These are phyloP conservation scores for Passer montanus DNA, from an alignment of 2,113 vertebrate genomes.

Conservation along the genomic window DNA sequence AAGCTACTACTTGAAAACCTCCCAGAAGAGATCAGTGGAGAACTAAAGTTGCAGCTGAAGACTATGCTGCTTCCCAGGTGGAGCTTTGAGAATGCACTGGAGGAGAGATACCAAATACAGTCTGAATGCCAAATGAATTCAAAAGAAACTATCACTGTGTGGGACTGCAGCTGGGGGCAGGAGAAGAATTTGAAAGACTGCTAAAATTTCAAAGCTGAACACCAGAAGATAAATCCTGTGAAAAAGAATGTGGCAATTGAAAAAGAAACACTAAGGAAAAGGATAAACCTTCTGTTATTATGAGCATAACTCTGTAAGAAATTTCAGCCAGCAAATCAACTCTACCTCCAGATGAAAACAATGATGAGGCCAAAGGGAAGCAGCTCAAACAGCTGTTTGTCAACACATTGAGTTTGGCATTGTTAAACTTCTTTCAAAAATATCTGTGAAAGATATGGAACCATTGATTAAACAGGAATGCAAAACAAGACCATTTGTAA, in stretches of 20 bases:
- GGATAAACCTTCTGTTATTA: not conserved
- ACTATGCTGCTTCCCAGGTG: not conserved
- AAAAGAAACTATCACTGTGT: not conserved
- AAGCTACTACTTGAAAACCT: not conserved
- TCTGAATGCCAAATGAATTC: not conserved
- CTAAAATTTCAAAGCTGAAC: not conserved
- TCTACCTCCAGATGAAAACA: not conserved
- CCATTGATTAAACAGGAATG: not conserved
- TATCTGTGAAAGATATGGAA: not conserved
- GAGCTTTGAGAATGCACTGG: not conserved
- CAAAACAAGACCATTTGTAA: not conserved
- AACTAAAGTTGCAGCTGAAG: not conserved
- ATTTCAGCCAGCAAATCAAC: not conserved
- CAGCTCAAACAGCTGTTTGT: not conserved
- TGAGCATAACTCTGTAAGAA: not conserved
- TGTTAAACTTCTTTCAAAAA: not conserved
- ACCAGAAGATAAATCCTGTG: not conserved
- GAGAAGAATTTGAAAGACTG: not conserved
- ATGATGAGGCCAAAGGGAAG: not conserved
- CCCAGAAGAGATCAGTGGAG: not conserved
- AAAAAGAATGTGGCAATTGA: not conserved
- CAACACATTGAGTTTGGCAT: not conserved
- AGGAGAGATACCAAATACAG: not conserved
- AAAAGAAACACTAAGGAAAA: not conserved
- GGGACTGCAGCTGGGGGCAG: fast-evolving